Evolutionary conservation across 2,113 vertebrate genomes (phyloP), one percentile per base, ranked within the genome.

Genomic region (Isichthys henryi): DNA sequence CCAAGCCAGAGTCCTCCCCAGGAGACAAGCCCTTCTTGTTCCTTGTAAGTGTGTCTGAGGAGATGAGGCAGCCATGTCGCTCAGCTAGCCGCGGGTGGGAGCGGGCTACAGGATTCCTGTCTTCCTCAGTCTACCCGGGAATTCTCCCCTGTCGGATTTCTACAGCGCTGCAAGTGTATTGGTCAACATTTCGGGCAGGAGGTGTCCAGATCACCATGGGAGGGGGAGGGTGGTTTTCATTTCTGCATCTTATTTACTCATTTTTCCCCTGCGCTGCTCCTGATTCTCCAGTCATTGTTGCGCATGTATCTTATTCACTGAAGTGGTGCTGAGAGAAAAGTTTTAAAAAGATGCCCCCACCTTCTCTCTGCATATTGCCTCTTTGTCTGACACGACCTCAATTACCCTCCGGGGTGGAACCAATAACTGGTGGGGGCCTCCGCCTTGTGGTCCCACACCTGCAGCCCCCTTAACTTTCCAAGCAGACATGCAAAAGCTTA

Each of bases 1-100:
- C 52, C 35, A 53, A 8, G 23, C 48, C 39, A 45, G 45, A 49
- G 45, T 70, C 46, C 53, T 88, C 80, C 27, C 48, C 11, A 7
- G 19, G 35, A 46, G 87, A 90, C 74, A 88, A 77, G 35, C 27
- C 74, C 48, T 77, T 88, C 48, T 85, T 90, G 80, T 87, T 87
- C 52, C 62, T 13, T 21, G n/a, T 46, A 4, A 17, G 23, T 56
- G 70, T 83, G 48, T 11, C 46, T 27, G 49, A 23, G 27, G 10
- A 13, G 53, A 27, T 39, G 88, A 52, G n/a, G 50, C 46, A 31
- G 48, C 13, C 70, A 1, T 19, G n/a, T 66, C 9, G 58, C 23
- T 66, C 58, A 66, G 58, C 58, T 66, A 27, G 58, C 58, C 0
- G 23, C 7, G 2, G 8, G n/a, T 11, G 27, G 9, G 62, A 3